These are phyloP conservation scores for Cephalopterus ornatus DNA, from an alignment of 2,113 vertebrate species.

Conservation along the genomic window DNA sequence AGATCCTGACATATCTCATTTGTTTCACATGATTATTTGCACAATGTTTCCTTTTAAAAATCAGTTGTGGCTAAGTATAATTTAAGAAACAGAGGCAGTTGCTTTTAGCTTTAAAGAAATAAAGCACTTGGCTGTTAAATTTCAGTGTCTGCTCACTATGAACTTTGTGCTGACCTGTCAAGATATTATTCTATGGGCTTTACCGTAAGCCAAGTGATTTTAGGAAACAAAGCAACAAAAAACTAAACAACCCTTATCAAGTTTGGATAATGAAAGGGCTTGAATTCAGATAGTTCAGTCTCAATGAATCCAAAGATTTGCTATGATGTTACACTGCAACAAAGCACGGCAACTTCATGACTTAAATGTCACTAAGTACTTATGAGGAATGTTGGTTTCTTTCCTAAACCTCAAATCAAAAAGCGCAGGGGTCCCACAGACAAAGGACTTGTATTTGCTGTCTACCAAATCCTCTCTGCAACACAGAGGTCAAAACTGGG, in stretches of 20 bases:
- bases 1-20: constrained; percentile 38
- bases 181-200: neutral
- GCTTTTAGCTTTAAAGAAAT: neutral
- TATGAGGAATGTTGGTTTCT: neutral
- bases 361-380: neutral
- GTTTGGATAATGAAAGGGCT: neutral
- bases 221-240: neutral
- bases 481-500: neutral
- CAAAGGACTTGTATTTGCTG: neutral
- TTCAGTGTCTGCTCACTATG: neutral
- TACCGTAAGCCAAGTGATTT: neutral
- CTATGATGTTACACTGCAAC: neutral
- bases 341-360: neutral
- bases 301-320: neutral
- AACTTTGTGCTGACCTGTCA: neutral
- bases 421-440: neutral
- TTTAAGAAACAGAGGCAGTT: constrained; percentile 1
- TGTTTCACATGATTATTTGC: constrained; percentile 38
- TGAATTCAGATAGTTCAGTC: neutral
- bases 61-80: neutral
- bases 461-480: neutral
- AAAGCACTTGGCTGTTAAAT: neutral
- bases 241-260: neutral
- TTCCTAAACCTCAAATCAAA: neutral
- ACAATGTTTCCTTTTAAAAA: constrained; percentile 7